Base-by-base conservation (phyloP, 2,888 invertebrate genomes). In the Cantharis nigra region DNA sequence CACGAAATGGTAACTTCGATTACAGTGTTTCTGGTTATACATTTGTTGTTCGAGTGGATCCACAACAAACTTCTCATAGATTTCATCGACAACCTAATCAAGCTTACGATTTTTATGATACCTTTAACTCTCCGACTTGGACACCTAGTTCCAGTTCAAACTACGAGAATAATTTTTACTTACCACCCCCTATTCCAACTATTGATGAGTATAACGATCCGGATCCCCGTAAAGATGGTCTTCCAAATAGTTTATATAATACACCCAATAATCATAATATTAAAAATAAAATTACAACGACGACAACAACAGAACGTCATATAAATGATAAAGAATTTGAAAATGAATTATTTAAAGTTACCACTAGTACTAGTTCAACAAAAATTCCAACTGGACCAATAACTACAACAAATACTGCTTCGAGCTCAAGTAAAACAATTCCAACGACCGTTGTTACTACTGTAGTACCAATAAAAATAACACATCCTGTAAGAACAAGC, bases 1-100 rank as follows among this genome's bases (percentile, higher is more conserved):
- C 81, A 70, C 88, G 86, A 80, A 89, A 89, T 77, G 90, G 90
- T 2, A 82, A 84, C 72, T 87, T 87, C 75, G 85, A 89, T 49
- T 90, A 90, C 81, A 90, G 90, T 79, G 89, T 90, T 76, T 91
- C 91, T 9, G 90, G 91, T 1, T 90, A 92, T 85, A 91, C 92
- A n/a, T 94, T 92, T 82, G 91, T 93, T 16, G 91, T 93, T 13
- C 90, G 90, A 82, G 84, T 82, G 74, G 82, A 85, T 69, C 65
- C 75, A 9, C 73, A 63, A 30, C 74, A 63, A 70, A 63, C 70
- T 69, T 64, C 63, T 18, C 28, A 78, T 9, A 23, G 69, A 23
- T 49, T 28, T 62, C 18, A 72, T 33, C 14, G 62, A 20, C 33
- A 70, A 11, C 73, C 65, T 23, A 67, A 69, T 13, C 72, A 72